A percentile compares a stretch with the other conserved stretches of the same genome.
These are phyloP conservation scores for Dinoponera quadriceps DNA, from an alignment of 1,140 invertebrate genomes.

Conservation along the genomic window DNA sequence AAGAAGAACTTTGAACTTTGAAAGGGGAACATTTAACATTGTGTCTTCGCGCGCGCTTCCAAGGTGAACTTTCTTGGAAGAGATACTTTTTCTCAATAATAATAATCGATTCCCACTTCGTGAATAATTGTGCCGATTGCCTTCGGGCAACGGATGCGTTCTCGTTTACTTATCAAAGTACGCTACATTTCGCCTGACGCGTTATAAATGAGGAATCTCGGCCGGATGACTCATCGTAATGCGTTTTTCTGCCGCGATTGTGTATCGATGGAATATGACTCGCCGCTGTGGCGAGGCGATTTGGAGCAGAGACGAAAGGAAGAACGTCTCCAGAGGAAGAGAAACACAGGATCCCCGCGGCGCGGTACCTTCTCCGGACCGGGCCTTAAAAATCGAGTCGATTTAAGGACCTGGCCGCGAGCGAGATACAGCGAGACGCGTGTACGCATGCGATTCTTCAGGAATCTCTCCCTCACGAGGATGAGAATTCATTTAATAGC, in stretches of 20 bases:
- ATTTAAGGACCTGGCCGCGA: slow-evolving; percentile 73
- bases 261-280: slow-evolving; percentile 67
- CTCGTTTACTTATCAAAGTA: background rate
- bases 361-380: slow-evolving; percentile 58
- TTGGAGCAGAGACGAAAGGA: slow-evolving; percentile 74
- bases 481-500: slow-evolving; percentile 70
- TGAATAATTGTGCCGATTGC: background rate
- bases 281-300: slow-evolving; percentile 58
- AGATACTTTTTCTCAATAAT: background rate
- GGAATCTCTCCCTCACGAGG: slow-evolving; percentile 57
- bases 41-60: too few relatives aligned
- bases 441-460: slow-evolving; percentile 68
- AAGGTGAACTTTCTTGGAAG: background rate
- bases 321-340: slow-evolving; percentile 67
- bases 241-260: slow-evolving; percentile 49
- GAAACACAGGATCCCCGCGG: slow-evolving; percentile 75
- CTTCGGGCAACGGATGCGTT: background rate
- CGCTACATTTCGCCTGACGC: slow-evolving; percentile 21
- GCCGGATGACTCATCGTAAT: slow-evolving; percentile 31
- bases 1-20: too few relatives aligned
- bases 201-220: slow-evolving; percentile 41
- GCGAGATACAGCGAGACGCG: slow-evolving; percentile 64
- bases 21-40: too few relatives aligned
- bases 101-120: background rate
- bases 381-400: slow-evolving; percentile 76